These are phyloP conservation scores for Autographa gamma DNA, from an alignment of 2,888 invertebrate genomes.

Conservation along the genomic window DNA sequence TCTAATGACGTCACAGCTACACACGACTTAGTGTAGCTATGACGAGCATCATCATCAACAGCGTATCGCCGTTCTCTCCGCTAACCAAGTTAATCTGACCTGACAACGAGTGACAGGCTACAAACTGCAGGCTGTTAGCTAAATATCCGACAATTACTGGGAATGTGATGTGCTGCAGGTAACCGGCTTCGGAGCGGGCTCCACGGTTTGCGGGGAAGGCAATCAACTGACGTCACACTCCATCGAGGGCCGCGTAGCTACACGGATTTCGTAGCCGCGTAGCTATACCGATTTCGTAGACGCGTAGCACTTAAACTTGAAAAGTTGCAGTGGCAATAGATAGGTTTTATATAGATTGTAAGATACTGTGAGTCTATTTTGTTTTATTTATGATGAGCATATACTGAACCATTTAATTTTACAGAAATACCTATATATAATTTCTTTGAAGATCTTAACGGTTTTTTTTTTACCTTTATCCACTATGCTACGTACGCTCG, in stretches of 20 bases:
- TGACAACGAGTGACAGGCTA: not conserved
- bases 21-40: not conserved
- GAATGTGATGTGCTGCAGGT: not conserved
- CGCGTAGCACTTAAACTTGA: not conserved
- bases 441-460: too few relatives aligned
- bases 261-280: not conserved
- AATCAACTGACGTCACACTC: not conserved
- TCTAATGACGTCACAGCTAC: not conserved
- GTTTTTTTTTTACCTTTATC: too few relatives aligned
- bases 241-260: not conserved
- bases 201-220: too few relatives aligned
- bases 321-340: not conserved
- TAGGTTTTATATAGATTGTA: too few relatives aligned
- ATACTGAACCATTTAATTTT: too few relatives aligned
- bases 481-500: too few relatives aligned
- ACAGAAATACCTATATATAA: too few relatives aligned
- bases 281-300: not conserved
- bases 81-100: not conserved
- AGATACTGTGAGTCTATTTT: too few relatives aligned
- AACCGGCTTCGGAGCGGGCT: not conserved
- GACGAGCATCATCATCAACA: constrained; percentile 1
- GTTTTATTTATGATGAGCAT: too few relatives aligned
- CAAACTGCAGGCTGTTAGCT: not conserved
- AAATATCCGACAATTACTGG: not conserved
- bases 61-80: not conserved